phyloP scores from a whole-genome alignment of 2,113 vertebrate species.

The Ovibos moschatus region DNA sequence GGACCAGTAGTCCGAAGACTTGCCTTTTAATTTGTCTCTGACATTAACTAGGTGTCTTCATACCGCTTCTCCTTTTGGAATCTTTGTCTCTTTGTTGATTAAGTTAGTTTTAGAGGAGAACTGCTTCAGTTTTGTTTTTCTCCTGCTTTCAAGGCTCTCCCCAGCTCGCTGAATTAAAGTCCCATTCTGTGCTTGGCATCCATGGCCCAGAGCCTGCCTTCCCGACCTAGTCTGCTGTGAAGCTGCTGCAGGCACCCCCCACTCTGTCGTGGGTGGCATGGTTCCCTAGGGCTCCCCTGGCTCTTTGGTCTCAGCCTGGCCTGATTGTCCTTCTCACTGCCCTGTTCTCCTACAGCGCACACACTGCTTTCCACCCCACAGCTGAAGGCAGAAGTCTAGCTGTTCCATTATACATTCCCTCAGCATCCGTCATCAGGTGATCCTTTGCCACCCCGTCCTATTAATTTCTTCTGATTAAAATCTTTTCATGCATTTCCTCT shows the following conservation, averaged over 20 bases:
- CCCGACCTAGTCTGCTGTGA: fast-evolving
- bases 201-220: not conserved
- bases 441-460: not conserved
- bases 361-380: too few species aligned
- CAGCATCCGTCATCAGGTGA: not conserved
- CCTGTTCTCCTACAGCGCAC: fast-evolving
- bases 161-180: not conserved
- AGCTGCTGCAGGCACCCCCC: not conserved
- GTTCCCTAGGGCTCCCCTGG: not conserved
- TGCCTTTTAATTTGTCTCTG: not conserved
- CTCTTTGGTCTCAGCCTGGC: not conserved
- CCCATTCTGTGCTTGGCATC: not conserved
- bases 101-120: not conserved
- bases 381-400: not conserved
- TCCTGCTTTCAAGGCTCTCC: not conserved
- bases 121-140: not conserved
- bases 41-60: not conserved
- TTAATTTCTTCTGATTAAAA: not conserved
- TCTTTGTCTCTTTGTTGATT: not conserved
- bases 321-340: not conserved
- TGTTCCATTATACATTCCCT: not conserved
- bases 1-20: not conserved
- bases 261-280: fast-evolving
- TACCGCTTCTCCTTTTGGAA: not conserved
- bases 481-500: not conserved